Evolutionary conservation across 2,797 vertebrate species (phyloP), one percentile per base, ranked within the genome.

Genomic region (Acipenser ruthenus): DNA sequence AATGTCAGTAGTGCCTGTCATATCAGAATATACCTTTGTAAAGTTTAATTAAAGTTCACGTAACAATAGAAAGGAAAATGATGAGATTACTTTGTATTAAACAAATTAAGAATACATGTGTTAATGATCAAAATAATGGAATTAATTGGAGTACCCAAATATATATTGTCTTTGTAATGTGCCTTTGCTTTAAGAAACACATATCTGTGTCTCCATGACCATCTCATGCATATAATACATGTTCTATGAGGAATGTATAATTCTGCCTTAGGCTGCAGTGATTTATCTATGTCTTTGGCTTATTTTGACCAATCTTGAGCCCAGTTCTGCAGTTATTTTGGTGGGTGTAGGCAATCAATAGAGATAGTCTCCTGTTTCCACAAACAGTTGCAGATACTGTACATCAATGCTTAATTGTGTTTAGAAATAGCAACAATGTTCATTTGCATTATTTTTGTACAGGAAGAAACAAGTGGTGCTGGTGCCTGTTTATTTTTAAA

Each of bases 291-390:
- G 5, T 73, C 60, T 73, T 78, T 62, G 79, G 74, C 79, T 83
- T 76, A 80, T 84, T 82, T 80, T 70, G 74, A 79, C 37, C 37
- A 81, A 82, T 80, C 72, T 74, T 71, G 79, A 76, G 75, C 72
- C 68, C 61, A 78, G 73, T 77, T 79, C 82, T 78, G 78, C 77
- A 72, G 75, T 75, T 69, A 68, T 74, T 49, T 55, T 60, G 56
- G 60, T 78, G 37, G 61, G 68, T 65, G 50, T 64, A 69, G 78
- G 71, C 77, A 74, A 71, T 55, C 64, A 65, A 53, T 47, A 53
- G 23, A 74, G 74, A 66, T 12, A 68, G 74, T 73, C 58, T 68
- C 64, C 47, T 69, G 59, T 64, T 62, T 64, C 65, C 6, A 50
- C 23, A 69, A 60, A 70, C 23, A 69, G 67, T 72, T 66, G 68